Percentiles rank a stretch among this genome's conserved stretches.
Evolutionary conservation across 2,113 vertebrate genomes (phyloP).

Genomic region (Montifringilla adamsi): DNA sequence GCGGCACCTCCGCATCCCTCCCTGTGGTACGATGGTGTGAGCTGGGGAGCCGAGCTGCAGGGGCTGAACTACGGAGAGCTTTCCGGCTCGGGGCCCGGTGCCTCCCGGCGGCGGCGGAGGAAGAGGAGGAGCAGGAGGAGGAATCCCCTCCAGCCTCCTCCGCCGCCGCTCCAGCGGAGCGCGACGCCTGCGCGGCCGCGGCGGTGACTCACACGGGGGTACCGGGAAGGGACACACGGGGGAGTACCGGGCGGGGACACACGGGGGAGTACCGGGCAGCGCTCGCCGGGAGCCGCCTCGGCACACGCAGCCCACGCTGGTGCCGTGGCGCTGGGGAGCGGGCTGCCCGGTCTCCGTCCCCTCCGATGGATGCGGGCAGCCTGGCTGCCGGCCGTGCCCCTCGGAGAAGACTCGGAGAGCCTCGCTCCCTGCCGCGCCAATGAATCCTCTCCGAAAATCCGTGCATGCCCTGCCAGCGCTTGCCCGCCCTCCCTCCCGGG

Average conservation of each 20-base stretch:
- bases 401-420: too few species aligned
- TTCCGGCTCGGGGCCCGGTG: not conserved
- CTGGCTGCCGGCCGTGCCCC: too few species aligned
- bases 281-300: too few species aligned
- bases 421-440: fast-evolving
- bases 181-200: not conserved
- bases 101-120: not conserved
- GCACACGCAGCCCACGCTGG: too few species aligned
- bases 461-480: fast-evolving
- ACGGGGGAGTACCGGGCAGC: too few species aligned
- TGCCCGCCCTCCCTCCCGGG: not conserved
- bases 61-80: fast-evolving
- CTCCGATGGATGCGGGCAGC: too few species aligned
- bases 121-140: not conserved
- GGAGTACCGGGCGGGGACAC: not conserved
- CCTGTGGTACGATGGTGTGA: fast-evolving
- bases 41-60: not conserved
- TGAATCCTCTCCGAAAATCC: not conserved
- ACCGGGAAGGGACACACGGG: too few species aligned
- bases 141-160: not conserved
- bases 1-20: not conserved
- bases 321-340: too few species aligned
- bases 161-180: not conserved
- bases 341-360: too few species aligned
- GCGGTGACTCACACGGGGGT: not conserved